These are phyloP conservation scores for Halcyon leucocephala DNA, from an alignment of 2,797 vertebrate species.

Conservation along the genomic window DNA sequence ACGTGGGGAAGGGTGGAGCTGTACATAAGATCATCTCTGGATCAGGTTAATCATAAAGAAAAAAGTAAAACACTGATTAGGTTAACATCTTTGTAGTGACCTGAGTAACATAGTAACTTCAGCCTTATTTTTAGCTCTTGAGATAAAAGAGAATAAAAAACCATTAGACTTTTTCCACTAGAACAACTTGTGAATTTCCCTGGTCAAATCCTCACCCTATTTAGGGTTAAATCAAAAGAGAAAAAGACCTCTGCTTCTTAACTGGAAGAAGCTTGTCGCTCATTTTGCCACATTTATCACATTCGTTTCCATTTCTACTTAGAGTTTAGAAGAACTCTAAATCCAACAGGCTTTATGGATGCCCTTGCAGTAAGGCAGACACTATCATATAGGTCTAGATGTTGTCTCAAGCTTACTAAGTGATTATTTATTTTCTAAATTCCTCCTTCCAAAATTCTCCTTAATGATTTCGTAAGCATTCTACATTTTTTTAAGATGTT, in stretches of 20 bases:
- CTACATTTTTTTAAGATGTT: background rate
- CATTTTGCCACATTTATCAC: background rate
- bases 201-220: background rate
- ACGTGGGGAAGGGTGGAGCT: background rate
- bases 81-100: background rate
- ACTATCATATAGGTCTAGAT: background rate
- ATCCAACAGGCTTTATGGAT: background rate
- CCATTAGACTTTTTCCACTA: background rate
- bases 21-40: fast-evolving
- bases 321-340: background rate
- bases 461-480: background rate
- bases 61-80: background rate
- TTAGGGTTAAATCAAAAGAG: background rate
- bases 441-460: background rate
- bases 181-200: background rate
- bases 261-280: background rate
- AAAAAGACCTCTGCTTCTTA: background rate
- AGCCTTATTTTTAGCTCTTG: background rate
- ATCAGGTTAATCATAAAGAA: background rate
- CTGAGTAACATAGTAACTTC: background rate
- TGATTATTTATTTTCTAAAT: background rate
- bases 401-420: background rate
- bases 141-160: background rate
- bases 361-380: background rate
- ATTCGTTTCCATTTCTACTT: background rate